Conservation (phyloP, 2,113 vertebrate genomes). For the Prunella himalayana region DNA sequence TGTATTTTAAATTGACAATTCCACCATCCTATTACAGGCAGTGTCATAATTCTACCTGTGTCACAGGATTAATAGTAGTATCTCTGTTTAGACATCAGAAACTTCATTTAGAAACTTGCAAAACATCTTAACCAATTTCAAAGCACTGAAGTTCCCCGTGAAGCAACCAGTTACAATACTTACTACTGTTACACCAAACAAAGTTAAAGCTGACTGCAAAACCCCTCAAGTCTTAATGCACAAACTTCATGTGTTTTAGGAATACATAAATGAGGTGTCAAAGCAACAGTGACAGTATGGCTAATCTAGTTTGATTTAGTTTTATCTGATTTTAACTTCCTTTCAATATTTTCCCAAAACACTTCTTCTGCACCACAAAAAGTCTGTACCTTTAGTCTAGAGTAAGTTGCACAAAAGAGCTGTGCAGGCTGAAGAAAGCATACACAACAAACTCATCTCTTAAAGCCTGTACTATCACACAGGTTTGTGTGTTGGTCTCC, state of each 20-base stretch:
- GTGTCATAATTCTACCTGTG: neutral
- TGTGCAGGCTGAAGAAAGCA: neutral
- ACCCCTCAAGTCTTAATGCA: neutral
- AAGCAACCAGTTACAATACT: neutral
- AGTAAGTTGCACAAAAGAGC: neutral
- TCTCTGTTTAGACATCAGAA: neutral
- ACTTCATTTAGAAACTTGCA: neutral
- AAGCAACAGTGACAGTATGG: neutral
- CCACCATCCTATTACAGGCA: neutral
- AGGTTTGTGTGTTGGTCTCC: neutral
- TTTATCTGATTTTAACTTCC: neutral
- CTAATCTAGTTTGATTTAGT: neutral
- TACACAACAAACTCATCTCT: fast-evolving
- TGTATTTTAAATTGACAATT: neutral
- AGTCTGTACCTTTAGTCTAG: neutral
- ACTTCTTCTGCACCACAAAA: neutral
- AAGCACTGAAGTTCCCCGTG: neutral
- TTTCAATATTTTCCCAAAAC: neutral
- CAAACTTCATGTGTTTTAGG: neutral
- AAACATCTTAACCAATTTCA: neutral
- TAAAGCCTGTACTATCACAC: neutral
- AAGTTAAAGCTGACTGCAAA: neutral
- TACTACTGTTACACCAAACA: neutral
- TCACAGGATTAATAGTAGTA: neutral
- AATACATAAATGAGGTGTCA: neutral